Evolutionary conservation across 2,888 invertebrate species (phyloP).

Genomic region (Cactoblastis cactorum): DNA sequence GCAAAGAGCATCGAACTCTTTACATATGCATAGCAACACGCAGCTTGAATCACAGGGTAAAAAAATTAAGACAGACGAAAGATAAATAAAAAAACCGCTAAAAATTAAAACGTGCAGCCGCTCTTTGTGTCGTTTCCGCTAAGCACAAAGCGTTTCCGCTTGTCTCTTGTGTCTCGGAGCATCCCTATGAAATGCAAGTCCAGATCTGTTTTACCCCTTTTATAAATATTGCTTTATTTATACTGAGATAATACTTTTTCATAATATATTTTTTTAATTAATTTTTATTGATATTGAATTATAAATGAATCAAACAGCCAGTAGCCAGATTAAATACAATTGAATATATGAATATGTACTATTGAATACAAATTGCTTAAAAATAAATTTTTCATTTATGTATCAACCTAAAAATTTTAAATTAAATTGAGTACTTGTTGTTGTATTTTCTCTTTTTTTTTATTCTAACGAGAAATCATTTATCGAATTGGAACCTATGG

Average conservation of each 20-base stretch:
- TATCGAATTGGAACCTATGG: background rate
- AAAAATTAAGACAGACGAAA: slow-evolving; percentile 13
- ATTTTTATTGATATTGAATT: too few species aligned
- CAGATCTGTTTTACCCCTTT: slow-evolving; percentile 25
- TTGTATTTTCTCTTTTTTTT: background rate
- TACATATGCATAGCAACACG: background rate
- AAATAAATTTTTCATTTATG: too few species aligned
- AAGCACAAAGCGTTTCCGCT: slow-evolving; percentile 68
- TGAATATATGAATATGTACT: too few species aligned
- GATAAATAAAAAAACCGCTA: slow-evolving; percentile 25
- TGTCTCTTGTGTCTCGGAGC: slow-evolving; percentile 68
- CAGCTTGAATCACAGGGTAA: slow-evolving; percentile 12
- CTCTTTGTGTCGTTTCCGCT: slow-evolving; percentile 70
- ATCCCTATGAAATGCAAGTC: slow-evolving; percentile 70
- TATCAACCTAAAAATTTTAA: too few species aligned
- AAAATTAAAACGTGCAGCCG: slow-evolving; percentile 61
- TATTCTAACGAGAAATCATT: background rate
- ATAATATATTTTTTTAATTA: background rate
- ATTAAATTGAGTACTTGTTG: too few species aligned
- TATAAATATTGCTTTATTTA: background rate
- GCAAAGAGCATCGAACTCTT: background rate
- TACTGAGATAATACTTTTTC: background rate
- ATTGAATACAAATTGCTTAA: too few species aligned
- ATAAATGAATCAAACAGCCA: too few species aligned
- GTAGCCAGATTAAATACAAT: too few species aligned